These are phyloP conservation scores for Stenurella melanura DNA, from an alignment of 2,888 invertebrate genomes.

Conservation along the genomic window DNA sequence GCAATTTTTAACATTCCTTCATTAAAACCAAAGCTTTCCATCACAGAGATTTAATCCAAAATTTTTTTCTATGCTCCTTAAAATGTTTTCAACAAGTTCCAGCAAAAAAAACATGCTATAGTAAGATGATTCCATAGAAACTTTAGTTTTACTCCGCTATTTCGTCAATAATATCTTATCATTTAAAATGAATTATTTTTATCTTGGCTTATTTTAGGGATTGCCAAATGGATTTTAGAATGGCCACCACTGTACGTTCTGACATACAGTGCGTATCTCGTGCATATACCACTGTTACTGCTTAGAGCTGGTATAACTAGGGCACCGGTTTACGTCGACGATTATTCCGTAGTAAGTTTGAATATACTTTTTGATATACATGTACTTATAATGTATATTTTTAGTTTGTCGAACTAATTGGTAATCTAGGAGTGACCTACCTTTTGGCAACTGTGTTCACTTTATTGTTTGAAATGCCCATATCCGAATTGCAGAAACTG, in stretches of 20 bases:
- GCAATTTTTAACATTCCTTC: too few species aligned
- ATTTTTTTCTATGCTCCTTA: too few species aligned
- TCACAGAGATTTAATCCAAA: too few species aligned
- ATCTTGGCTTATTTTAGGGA: slow-evolving; percentile 41
- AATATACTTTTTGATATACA: background rate
- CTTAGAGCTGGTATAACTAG: slow-evolving; percentile 43
- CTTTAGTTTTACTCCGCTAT: too few species aligned
- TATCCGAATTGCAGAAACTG: slow-evolving; percentile 57
- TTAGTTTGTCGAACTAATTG: slow-evolving; percentile 46
- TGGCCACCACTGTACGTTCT: slow-evolving; percentile 55
- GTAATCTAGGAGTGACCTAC: slow-evolving; percentile 52
- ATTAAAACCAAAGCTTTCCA: too few species aligned
- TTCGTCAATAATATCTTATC: too few species aligned
- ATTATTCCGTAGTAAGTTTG: slow-evolving; percentile 49
- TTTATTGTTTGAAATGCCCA: slow-evolving; percentile 59
- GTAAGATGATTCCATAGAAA: too few species aligned
- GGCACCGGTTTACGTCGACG: slow-evolving; percentile 44
- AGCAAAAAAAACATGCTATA: too few species aligned
- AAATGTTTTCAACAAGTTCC: too few species aligned
- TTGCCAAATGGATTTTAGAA: slow-evolving; percentile 39
- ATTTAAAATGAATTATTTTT: too few species aligned
- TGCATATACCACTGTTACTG: slow-evolving; percentile 53
- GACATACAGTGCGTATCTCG: slow-evolving; percentile 57
- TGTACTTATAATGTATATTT: slow-evolving; percentile 36
- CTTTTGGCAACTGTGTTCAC: slow-evolving; percentile 52